phyloP scores from a whole-genome alignment of 2,113 vertebrate species.

The Clarias gariepinus region DNA sequence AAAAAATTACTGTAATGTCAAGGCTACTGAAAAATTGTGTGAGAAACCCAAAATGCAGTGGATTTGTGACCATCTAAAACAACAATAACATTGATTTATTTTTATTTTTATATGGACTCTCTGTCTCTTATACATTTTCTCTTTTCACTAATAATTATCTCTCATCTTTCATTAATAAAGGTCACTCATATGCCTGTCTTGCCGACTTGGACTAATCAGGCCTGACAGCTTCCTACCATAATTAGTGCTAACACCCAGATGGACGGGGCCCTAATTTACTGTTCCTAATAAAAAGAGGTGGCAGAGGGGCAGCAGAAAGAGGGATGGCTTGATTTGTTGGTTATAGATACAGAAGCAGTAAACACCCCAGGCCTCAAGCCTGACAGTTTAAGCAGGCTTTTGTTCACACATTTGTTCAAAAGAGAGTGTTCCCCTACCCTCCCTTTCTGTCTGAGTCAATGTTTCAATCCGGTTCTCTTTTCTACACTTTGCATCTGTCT shows the following conservation, averaged over 20 bases:
- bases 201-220: slow-evolving; percentile 72
- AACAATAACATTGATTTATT: background rate
- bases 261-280: slow-evolving; percentile 77
- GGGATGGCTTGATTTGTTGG: slow-evolving; percentile 69
- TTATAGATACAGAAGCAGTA: slow-evolving; percentile 77
- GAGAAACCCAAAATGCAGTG: background rate
- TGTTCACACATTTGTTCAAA: slow-evolving; percentile 77
- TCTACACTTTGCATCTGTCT: background rate
- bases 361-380: slow-evolving; percentile 61
- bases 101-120: background rate
- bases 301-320: slow-evolving; percentile 58
- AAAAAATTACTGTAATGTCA: background rate
- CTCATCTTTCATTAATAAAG: slow-evolving; percentile 56
- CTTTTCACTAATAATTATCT: slow-evolving; percentile 17
- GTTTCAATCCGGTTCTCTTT: background rate
- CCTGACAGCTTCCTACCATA: slow-evolving; percentile 78
- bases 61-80: background rate
- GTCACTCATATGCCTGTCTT: slow-evolving; percentile 69
- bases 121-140: slow-evolving; percentile 9
- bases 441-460: background rate
- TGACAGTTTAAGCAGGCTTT: slow-evolving; percentile 72
- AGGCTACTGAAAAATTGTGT: background rate
- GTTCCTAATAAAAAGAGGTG: slow-evolving; percentile 74
- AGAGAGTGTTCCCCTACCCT: slow-evolving; percentile 49
- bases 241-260: slow-evolving; percentile 83